Base-by-base conservation (phyloP, 2,797 vertebrate species). In the Hippopotamyrus pictus region DNA sequence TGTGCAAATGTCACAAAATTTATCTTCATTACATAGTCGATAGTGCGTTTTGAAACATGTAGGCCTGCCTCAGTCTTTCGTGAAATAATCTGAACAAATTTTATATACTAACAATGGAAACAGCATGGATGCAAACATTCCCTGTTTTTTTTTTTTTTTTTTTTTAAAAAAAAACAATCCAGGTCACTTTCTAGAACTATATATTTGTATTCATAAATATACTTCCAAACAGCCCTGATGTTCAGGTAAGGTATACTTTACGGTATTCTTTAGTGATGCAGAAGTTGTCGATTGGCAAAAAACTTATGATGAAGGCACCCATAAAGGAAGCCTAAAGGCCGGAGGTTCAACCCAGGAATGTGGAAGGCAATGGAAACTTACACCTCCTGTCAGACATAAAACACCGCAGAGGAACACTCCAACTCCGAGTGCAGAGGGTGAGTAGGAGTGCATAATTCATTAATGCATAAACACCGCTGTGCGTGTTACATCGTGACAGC, bases 401-500 rank as follows among this genome's bases (percentile, higher is more conserved):
- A 50, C 65, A 41, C 11, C 19, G 29, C 29, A 17, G 57, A 59
- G 57, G n/a, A 62, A 62, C n/a, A 22, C 57, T 62, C n/a, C 57
- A 3, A 62, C 59, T 62, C 59, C 8, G 22, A 85, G 44, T 46
- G 82, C 79, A 48, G 2, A 22, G 59, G 53, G n/a, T 87, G 85
- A 62, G 57, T 89, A 89, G 88, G 85, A 91, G 91, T 91, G 91
- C 92, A 90, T 89, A 88, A 90, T 44, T 79, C 73, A 41, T 19
- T 79, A 44, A 44, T 8, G 33, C 33, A 6, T 44, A 41, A 79
- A 79, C 37, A 8, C 33, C 4, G 93, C 93, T 95, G 95, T 94
- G 95, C 94, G 93, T 91, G 94, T 94, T 93, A 89, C 92, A 87
- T 91, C 93, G 87, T 91, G 93, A 96, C 94, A 95, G 95, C 94